phyloP scores from a whole-genome alignment of 2,113 vertebrate species.

The Choloepus hoffmanni region DNA sequence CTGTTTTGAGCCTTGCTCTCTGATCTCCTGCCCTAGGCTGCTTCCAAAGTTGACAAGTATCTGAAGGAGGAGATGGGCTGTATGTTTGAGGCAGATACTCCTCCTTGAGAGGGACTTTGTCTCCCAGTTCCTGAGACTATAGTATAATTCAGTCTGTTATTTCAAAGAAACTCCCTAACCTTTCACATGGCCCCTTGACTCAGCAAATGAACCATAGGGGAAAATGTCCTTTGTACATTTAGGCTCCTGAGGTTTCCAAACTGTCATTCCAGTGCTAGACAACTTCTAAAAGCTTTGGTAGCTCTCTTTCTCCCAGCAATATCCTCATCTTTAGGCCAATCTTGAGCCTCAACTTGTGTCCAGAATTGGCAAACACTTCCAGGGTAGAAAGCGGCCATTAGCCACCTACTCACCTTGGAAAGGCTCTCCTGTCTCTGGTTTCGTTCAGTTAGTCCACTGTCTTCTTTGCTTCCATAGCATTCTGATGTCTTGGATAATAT shows the following conservation, averaged over 20 bases:
- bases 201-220: not conserved
- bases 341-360: slow-evolving; percentile 50
- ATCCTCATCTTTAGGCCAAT: slow-evolving; percentile 24
- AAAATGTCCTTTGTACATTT: not conserved
- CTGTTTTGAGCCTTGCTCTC: not conserved
- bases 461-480: not conserved
- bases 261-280: not conserved
- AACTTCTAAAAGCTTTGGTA: not conserved
- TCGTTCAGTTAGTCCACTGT: not conserved
- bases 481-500: not conserved
- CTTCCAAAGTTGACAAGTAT: not conserved
- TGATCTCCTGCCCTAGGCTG: not conserved
- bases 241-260: not conserved
- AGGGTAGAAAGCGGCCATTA: not conserved
- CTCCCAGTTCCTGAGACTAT: fast-evolving
- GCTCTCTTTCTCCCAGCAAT: slow-evolving; percentile 18
- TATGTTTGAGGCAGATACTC: not conserved
- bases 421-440: not conserved
- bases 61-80: not conserved
- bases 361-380: not conserved
- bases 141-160: not conserved
- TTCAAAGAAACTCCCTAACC: not conserved
- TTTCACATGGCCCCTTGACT: not conserved
- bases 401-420: slow-evolving; percentile 25
- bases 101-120: not conserved